A percentile compares a stretch with the other conserved stretches of the same genome.
Conservation (phyloP, 2,797 vertebrate species). For the Leptoclinus maculatus region DNA sequence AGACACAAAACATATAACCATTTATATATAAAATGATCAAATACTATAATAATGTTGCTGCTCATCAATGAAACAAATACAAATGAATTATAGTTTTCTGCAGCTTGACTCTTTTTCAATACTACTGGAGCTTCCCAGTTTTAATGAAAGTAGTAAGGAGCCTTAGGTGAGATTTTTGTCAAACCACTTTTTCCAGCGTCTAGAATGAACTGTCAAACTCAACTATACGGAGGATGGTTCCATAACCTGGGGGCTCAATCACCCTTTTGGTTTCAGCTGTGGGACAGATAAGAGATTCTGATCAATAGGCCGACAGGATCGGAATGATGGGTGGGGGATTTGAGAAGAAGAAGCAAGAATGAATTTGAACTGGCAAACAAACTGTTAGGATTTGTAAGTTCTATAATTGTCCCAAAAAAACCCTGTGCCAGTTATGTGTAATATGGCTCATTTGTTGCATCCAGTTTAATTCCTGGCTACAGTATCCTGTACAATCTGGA, state of each 20-base stretch:
- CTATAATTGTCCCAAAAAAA: constrained; percentile 5
- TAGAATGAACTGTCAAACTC: background rate
- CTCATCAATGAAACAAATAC: background rate
- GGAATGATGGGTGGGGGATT: background rate
- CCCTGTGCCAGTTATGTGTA: constrained; percentile 7
- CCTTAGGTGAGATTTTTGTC: background rate
- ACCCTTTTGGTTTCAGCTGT: background rate
- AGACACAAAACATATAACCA: background rate
- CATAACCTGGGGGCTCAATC: background rate
- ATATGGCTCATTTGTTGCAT: constrained; percentile 32
- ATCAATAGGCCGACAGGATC: background rate
- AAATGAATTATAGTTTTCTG: background rate
- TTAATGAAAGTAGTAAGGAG: background rate
- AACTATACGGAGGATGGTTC: background rate
- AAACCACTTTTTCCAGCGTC: background rate
- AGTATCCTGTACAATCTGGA: constrained; percentile 22
- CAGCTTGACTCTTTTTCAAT: background rate
- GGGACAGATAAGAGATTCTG: constrained; percentile 6
- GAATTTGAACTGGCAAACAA: constrained; percentile 18
- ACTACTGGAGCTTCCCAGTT: background rate
- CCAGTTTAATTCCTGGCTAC: constrained; percentile 19
- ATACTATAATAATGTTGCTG: background rate
- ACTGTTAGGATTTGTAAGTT: constrained; percentile 1
- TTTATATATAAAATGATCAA: background rate
- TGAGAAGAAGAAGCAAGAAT: background rate